Base-by-base conservation (phyloP, 2,797 vertebrate genomes). In the Lophotriccus pileatus region DNA sequence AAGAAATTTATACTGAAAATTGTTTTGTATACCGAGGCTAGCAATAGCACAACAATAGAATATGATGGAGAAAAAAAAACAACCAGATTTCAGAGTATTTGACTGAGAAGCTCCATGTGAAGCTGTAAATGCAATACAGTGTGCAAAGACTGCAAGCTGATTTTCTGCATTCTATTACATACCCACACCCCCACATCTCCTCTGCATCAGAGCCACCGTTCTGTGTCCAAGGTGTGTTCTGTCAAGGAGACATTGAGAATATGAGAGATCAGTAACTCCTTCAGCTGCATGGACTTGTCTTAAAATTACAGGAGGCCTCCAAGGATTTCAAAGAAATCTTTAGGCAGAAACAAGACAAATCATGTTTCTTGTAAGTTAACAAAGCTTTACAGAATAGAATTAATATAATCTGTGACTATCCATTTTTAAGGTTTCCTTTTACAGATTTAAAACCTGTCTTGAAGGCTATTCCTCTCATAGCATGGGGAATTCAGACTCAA, bases 321-420 rank as follows among this genome's bases (percentile, higher is more conserved):
- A 67, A 74, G 43, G 34, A 74, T 75, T 91, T 91, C 49, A 85
- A 41, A 39, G 55, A 87, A 53, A 80, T 68, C 49, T 89, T 92
- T 94, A 80, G 46, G 50, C 64, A 94, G 41, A 89, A 94, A 85
- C 68, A 72, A 85, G 93, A 89, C 27, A 92, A 91, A 64, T 62
- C 32, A 36, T 72, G 24, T 60, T 92, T 87, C 53, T 85, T 85
- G 17, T 83, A 85, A 83, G 64, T 83, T 91, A 96, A 72, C 34
- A 80, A 87, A 95, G 41, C 41, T 89, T 87, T 91, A 87, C 13
- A 68, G 75, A 60, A 43, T 22, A 84, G 68, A 85, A 87, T 91
- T 92, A 41, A 67, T 92, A 37, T 44, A 12, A 50, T 80, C 83
- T 24, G 1, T 72, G 62, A 62, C 27, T 85, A 78, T 64, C 47